Conservation (phyloP, 2,797 vertebrate species). For the Oreochromis mossambicus region DNA sequence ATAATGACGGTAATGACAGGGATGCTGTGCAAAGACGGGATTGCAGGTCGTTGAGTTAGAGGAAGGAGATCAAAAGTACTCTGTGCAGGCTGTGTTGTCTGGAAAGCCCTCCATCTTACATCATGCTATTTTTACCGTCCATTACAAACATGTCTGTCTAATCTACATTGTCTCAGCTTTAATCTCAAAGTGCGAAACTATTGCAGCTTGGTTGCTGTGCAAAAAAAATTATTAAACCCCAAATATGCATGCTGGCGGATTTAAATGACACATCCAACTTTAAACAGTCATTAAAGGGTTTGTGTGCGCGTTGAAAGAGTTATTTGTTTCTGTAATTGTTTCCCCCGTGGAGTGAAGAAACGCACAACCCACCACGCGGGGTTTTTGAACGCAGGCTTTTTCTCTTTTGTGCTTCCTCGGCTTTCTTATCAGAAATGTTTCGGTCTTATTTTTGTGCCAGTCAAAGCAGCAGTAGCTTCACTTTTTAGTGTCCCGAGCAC, state of each 20-base stretch:
- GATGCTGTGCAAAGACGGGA: slow-evolving; percentile 13
- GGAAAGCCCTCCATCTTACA: slow-evolving; percentile 37
- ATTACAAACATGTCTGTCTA: neutral
- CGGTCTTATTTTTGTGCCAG: neutral
- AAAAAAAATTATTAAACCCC: neutral
- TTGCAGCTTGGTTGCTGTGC: neutral
- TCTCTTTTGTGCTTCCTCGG: neutral
- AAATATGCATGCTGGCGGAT: neutral
- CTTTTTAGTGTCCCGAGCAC: neutral
- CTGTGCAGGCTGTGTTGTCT: slow-evolving; percentile 13
- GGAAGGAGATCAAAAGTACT: slow-evolving; percentile 22
- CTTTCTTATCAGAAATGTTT: neutral
- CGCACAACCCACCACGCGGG: neutral
- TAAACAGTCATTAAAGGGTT: neutral
- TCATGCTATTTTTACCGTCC: slow-evolving; percentile 25
- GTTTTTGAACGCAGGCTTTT: neutral
- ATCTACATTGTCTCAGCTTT: neutral
- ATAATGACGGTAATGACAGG: slow-evolving; percentile 46
- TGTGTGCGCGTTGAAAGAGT: neutral
- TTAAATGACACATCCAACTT: neutral
- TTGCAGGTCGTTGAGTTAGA: slow-evolving; percentile 39
- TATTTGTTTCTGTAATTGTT: neutral
- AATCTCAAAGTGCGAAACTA: neutral
- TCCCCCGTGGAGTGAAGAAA: neutral
- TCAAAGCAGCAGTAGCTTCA: neutral